Percentiles rank a stretch among this genome's conserved stretches.
phyloP scores from a whole-genome alignment of 2,113 vertebrate species.

The Ancistrus triradiatus region DNA sequence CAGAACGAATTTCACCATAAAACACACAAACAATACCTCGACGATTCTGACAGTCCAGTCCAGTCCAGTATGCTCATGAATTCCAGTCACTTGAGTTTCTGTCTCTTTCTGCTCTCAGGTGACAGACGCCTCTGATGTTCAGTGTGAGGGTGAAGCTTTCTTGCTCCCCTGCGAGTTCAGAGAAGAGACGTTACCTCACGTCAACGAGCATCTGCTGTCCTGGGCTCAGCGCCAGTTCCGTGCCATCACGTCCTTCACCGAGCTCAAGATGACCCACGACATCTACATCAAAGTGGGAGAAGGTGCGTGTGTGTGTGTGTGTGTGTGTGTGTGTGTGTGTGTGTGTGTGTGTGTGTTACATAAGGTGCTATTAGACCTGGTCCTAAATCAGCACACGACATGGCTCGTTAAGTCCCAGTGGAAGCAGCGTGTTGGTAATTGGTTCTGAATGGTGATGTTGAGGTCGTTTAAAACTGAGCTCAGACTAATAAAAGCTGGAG shows the following conservation, averaged over 20 bases:
- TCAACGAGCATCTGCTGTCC: conserved; percentile 82
- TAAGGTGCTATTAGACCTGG: too few relatives aligned
- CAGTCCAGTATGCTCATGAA: too few relatives aligned
- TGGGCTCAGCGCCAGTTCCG: conserved; percentile 85
- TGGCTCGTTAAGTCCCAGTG: conserved; percentile 24
- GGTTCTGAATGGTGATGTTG: conserved; percentile 35
- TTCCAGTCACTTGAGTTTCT: too few relatives aligned
- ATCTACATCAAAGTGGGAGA: conserved; percentile 97
- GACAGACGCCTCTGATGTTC: conserved; percentile 76
- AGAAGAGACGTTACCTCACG: conserved; percentile 75
- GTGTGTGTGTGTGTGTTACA: not conserved
- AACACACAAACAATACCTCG: too few relatives aligned
- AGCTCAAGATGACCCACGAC: conserved; percentile 86
- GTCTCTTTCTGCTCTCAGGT: conserved; percentile 68
- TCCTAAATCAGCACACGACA: conserved; percentile 14
- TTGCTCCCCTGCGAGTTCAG: conserved; percentile 70
- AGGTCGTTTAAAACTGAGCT: conserved; percentile 14
- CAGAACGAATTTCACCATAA: too few relatives aligned
- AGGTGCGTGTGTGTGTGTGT: conserved; percentile 69
- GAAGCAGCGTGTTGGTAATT: conserved; percentile 27
- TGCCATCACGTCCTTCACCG: conserved; percentile 94
- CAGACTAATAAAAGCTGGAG: too few relatives aligned
- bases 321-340: not conserved
- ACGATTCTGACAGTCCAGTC: too few relatives aligned
- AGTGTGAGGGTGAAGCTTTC: conserved; percentile 77